A percentile compares a stretch with the other conserved stretches of the same genome.
Evolutionary conservation across 1,140 invertebrate genomes (phyloP).

Genomic region (Drosophila sp.): DNA sequence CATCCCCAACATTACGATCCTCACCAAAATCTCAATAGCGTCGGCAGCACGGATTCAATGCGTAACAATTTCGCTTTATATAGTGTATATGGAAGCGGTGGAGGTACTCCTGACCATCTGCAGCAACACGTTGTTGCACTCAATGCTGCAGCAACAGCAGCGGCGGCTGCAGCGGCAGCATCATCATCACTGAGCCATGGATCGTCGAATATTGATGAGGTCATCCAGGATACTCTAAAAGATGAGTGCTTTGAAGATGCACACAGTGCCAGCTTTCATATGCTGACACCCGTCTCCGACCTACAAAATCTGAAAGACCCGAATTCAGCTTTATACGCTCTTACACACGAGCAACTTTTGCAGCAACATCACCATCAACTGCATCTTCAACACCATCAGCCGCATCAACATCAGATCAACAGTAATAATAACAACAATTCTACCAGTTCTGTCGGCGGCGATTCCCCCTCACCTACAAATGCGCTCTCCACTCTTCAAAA

Average conservation of each 20-base stretch:
- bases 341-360: conserved; percentile 48
- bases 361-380: conserved; percentile 44
- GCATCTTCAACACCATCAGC: conserved; percentile 46
- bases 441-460: conserved; percentile 70
- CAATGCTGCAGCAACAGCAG: conserved; percentile 45
- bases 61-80: conserved; percentile 75
- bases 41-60: conserved; percentile 73
- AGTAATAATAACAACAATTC: conserved; percentile 72
- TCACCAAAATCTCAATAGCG: conserved; percentile 38
- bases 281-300: conserved; percentile 69
- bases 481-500: conserved; percentile 67
- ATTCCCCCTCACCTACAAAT: conserved; percentile 71
- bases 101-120: conserved; percentile 39
- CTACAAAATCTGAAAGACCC: conserved; percentile 63
- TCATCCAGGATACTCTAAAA: conserved; percentile 81
- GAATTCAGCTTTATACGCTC: conserved; percentile 50
- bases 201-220: conserved; percentile 75
- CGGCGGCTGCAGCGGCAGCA: conserved; percentile 44
- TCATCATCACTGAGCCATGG: background rate
- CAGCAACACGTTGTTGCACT: conserved; percentile 58
- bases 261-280: conserved; percentile 67
- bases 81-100: conserved; percentile 54
- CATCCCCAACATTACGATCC: conserved; percentile 56
- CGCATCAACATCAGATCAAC: conserved; percentile 34
- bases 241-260: conserved; percentile 77